These are phyloP conservation scores for Botia almorhae DNA, from an alignment of 2,797 vertebrate genomes.

Conservation along the genomic window DNA sequence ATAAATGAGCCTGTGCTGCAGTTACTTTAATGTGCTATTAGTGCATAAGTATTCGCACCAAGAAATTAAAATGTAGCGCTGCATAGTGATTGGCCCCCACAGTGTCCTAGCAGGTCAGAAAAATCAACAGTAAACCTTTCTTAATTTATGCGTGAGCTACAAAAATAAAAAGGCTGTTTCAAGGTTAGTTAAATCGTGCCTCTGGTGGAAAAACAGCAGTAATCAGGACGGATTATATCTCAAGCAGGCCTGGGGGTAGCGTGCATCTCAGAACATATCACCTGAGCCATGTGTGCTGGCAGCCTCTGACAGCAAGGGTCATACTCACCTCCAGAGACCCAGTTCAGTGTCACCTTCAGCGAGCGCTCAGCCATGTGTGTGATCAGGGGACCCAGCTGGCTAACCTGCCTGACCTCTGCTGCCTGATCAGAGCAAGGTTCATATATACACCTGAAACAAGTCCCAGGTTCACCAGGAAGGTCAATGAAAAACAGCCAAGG, in stretches of 20 bases:
- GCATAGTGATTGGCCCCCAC: background rate
- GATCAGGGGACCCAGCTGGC: constrained; percentile 34
- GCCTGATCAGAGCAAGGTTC: constrained; percentile 15
- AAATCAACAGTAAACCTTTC: constrained; percentile 16
- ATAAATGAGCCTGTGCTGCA: background rate
- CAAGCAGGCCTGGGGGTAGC: constrained; percentile 39
- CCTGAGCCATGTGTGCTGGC: constrained; percentile 46
- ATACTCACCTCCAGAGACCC: constrained; percentile 47
- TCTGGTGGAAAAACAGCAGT: constrained; percentile 40
- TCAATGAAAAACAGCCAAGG: background rate
- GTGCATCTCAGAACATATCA: constrained; percentile 37
- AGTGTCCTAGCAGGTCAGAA: constrained; percentile 7
- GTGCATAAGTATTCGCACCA: background rate
- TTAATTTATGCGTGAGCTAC: constrained; percentile 6
- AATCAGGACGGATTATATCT: constrained; percentile 59
- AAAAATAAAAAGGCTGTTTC: constrained; percentile 35
- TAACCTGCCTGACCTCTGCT: constrained; percentile 16
- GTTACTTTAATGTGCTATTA: background rate
- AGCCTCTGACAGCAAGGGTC: constrained; percentile 46
- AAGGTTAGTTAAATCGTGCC: constrained; percentile 52
- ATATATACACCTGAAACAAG: constrained; percentile 21
- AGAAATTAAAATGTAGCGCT: background rate
- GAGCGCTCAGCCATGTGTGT: constrained; percentile 19
- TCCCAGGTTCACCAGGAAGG: constrained; percentile 16
- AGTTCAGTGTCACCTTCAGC: constrained; percentile 56